A percentile compares a stretch with the other conserved stretches of the same genome.
phyloP scores from a whole-genome alignment of 1,140 invertebrate genomes.

The Drosophila albomicans region DNA sequence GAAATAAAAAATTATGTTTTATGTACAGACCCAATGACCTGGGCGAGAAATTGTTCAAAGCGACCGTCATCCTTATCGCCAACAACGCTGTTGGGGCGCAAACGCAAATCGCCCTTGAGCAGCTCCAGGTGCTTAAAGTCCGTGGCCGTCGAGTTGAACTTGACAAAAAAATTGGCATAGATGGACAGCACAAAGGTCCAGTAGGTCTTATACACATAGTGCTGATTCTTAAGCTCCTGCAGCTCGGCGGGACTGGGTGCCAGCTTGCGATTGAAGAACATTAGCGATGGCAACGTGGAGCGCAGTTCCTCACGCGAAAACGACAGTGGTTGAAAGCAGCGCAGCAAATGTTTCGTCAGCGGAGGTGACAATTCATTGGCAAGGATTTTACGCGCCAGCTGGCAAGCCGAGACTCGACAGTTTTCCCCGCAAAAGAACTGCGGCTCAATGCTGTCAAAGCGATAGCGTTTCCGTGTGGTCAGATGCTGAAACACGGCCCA shows the following conservation, averaged over 20 bases:
- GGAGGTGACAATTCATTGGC: conserved; percentile 77
- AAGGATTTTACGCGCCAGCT: conserved; percentile 77
- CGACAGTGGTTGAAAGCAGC: conserved; percentile 78
- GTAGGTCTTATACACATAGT: conserved; percentile 83
- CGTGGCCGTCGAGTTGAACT: conserved; percentile 68
- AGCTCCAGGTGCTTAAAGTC: conserved; percentile 72
- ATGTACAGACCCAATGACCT: conserved; percentile 71
- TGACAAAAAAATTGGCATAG: conserved; percentile 82
- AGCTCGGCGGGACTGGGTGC: conserved; percentile 74
- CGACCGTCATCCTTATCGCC: conserved; percentile 77
- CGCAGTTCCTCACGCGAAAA: conserved; percentile 77
- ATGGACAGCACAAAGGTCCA: conserved; percentile 83
- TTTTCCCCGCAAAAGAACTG: conserved; percentile 77
- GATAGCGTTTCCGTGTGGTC: conserved; percentile 75
- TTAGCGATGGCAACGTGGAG: conserved; percentile 75
- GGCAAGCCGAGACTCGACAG: conserved; percentile 74
- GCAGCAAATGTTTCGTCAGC: conserved; percentile 72
- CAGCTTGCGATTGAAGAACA: conserved; percentile 82
- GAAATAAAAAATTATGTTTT: background rate
- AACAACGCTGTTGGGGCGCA: conserved; percentile 66
- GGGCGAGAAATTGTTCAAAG: conserved; percentile 77
- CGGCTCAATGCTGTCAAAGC: conserved; percentile 68
- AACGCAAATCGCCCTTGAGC: conserved; percentile 68
- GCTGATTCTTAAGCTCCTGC: conserved; percentile 74
- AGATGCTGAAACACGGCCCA: conserved; percentile 82